Conservation (phyloP, 2,113 vertebrate species). For the Enhydra lutris region DNA sequence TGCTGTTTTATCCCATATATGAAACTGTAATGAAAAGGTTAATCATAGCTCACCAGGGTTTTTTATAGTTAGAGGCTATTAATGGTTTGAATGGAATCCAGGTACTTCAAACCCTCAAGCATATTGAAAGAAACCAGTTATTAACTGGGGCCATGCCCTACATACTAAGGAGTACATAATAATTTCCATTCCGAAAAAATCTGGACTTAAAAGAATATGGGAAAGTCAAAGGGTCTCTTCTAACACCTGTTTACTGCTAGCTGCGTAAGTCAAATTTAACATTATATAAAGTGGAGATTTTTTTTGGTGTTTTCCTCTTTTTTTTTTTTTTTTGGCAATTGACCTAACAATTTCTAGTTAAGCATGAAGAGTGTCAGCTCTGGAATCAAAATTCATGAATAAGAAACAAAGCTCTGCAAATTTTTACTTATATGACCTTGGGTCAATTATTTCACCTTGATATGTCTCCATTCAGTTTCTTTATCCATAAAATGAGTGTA, state of each 20-base stretch:
- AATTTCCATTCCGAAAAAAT: conserved; percentile 18
- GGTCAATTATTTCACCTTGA: neutral
- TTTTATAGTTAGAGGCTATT: conserved; percentile 25
- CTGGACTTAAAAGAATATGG: neutral
- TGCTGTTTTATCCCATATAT: neutral
- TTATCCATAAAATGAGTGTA: neutral
- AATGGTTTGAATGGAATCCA: conserved; percentile 51
- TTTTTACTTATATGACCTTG: neutral
- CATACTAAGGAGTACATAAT: neutral
- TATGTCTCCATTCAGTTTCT: neutral
- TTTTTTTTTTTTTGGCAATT: neutral
- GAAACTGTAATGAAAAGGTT: conserved; percentile 59
- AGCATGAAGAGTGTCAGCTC: neutral
- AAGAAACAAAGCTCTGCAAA: conserved; percentile 6
- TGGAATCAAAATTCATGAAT: neutral
- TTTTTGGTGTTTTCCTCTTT: neutral
- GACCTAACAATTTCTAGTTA: neutral
- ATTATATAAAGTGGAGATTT: neutral
- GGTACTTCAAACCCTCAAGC: conserved; percentile 26
- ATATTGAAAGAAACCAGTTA: conserved; percentile 33
- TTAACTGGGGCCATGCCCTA: neutral
- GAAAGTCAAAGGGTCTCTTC: neutral
- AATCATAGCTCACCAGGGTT: conserved; percentile 38
- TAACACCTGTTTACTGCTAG: neutral
- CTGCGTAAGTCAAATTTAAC: neutral